A percentile compares a stretch with the other conserved stretches of the same genome.
Evolutionary conservation across 2,113 vertebrate species (phyloP).

Genomic region (Corydoras sp.): DNA sequence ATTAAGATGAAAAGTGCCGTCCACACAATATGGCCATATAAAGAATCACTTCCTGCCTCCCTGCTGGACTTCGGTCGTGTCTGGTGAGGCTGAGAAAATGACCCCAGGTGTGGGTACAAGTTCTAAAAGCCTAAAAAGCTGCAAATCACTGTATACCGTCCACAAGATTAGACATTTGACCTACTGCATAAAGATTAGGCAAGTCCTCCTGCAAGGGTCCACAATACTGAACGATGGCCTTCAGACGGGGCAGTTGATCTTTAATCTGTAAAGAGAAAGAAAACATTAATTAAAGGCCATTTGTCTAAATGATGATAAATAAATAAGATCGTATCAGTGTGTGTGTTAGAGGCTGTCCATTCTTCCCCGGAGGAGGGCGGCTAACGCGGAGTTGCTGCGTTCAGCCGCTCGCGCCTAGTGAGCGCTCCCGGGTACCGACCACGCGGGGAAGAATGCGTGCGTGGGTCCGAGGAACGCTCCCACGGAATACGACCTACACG

Average conservation of each 20-base stretch:
- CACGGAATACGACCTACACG: too few species aligned
- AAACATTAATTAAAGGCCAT: background rate
- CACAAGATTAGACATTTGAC: conserved; percentile 24
- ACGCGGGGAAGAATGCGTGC: too few species aligned
- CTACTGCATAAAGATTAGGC: conserved; percentile 71
- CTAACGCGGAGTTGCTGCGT: too few species aligned
- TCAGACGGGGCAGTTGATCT: conserved; percentile 70
- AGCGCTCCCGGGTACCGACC: too few species aligned
- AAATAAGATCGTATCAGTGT: background rate
- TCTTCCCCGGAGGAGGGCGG: too few species aligned
- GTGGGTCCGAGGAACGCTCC: too few species aligned
- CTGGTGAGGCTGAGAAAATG: background rate
- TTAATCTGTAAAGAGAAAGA: conserved; percentile 62
- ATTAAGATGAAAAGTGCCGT: too few species aligned
- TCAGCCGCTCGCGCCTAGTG: too few species aligned
- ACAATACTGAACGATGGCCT: conserved; percentile 77
- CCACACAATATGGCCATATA: too few species aligned
- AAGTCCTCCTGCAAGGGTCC: conserved; percentile 56
- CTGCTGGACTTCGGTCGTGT: background rate
- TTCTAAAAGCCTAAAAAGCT: background rate
- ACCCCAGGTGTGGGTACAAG: background rate
- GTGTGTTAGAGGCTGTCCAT: too few species aligned
- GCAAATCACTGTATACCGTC: background rate
- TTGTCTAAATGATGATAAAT: background rate
- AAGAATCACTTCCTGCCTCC: background rate